Base-by-base conservation (phyloP, 2,888 invertebrate genomes). In the Drosophila nr. medialis region DNA sequence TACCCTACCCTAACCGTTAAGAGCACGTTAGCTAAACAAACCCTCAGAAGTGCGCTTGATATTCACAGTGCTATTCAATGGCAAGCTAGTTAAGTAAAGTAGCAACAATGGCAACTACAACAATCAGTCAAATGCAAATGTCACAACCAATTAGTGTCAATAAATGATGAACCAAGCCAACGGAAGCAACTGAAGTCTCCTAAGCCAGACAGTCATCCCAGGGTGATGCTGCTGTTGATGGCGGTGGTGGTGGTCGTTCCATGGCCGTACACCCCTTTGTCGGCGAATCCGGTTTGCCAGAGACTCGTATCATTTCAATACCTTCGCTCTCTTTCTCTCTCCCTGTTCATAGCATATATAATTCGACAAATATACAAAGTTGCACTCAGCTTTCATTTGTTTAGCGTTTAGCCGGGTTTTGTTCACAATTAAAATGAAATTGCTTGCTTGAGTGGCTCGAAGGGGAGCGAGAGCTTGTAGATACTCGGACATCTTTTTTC, bases 141-240 rank as follows among this genome's bases (percentile, higher is more conserved):
- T 91, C 91, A 91, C 87, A 91, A 86, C 88, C 91, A 91, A 91
- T 91, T 91, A 91, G 90, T 91, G 91, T 91, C 91, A 91, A 90
- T 90, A 84, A 85, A 80, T 81, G 91, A 87, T 89, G 81, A 75
- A 56, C 77, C 74, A 63, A 74, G 74, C 49, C 55, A 69, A 74
- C 70, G 71, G 56, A 66, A 61, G 50, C 38, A 59, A 50, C 61
- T 64, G 54, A 58, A 70, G 61, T 56, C 67, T 59, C 34, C 51
- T 51, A 73, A 75, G 62, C 36, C 45, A 38, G 30, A 50, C 61
- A 36, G 42, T 61, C 48, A 18, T 69, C 58, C 36, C 63, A 64
- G 56, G 63, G 60, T 64, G 68, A 65, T 60, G 49, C 27, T 62
- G 29, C 24, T 18, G 29, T 18, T n/a, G 49, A 27, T 40, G 30